A percentile compares a stretch with the other conserved stretches of the same genome.
Conservation (phyloP, 2,113 vertebrate species). For the Cyprinodon tularosa region DNA sequence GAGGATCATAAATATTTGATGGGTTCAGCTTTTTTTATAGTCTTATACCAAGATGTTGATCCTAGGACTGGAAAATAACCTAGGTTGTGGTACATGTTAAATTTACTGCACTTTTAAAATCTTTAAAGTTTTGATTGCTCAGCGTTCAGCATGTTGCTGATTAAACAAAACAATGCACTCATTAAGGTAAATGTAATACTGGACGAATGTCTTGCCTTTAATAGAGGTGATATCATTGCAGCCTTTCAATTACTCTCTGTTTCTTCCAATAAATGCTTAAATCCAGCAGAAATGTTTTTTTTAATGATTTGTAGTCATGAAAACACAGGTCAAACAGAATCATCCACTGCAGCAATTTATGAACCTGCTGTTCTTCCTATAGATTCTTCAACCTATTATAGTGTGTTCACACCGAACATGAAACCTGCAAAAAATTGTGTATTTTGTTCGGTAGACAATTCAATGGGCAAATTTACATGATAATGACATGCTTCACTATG, state of each 20-base stretch:
- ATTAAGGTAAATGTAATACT: conserved; percentile 13
- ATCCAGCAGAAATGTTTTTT: not conserved
- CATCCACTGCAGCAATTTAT: no score
- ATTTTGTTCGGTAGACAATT: no score
- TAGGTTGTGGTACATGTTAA: not conserved
- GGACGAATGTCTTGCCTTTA: not conserved
- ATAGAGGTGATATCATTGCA: conserved; percentile 3
- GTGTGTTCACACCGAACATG: no score
- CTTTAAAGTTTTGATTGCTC: conserved; percentile 2
- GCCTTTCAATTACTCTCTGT: not conserved
- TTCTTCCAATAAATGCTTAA: not conserved
- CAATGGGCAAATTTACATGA: no score
- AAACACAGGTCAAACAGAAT: not conserved
- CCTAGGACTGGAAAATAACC: conserved; percentile 29
- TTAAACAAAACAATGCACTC: conserved; percentile 1
- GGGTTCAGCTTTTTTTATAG: conserved; percentile 16
- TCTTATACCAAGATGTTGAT: conserved; percentile 1
- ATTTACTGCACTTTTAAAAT: not conserved
- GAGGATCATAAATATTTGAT: conserved; percentile 53
- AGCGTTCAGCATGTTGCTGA: not conserved
- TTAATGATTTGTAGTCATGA: not conserved
- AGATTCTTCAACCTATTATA: no score
- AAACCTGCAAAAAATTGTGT: no score
- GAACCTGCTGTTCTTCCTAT: no score
- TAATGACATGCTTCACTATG: no score